These are phyloP conservation scores for Spialia ferax DNA, from an alignment of 2,888 invertebrate genomes.

Conservation along the genomic window DNA sequence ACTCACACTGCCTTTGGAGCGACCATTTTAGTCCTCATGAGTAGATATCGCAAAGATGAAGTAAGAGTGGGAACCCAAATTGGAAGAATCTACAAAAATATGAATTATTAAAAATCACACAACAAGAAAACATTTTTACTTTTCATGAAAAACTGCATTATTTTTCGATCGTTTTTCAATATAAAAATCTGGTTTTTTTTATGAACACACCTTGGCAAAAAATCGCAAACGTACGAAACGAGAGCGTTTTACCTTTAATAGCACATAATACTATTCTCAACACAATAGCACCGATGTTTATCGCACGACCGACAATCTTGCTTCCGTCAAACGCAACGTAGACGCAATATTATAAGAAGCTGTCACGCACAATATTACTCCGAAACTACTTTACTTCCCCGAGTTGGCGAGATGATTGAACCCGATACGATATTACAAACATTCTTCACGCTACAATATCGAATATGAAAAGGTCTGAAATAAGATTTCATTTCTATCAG, in stretches of 20 bases:
- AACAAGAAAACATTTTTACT: too few relatives aligned
- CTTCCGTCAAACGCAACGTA: conserved; percentile 63
- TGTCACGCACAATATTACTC: conserved; percentile 63
- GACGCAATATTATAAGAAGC: conserved; percentile 50
- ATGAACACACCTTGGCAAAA: conserved; percentile 2
- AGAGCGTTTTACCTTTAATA: background rate
- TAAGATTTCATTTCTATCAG: conserved; percentile 67
- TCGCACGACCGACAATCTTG: conserved; percentile 63
- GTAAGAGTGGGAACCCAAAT: too few relatives aligned
- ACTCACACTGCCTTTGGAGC: too few relatives aligned
- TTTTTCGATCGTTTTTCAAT: background rate
- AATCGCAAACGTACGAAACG: background rate
- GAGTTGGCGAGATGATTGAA: conserved; percentile 72
- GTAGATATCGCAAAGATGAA: too few relatives aligned
- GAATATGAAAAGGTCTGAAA: conserved; percentile 69
- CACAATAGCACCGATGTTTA: conserved; percentile 54
- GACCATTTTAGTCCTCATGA: too few relatives aligned
- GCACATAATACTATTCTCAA: conserved; percentile 32
- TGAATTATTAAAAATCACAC: too few relatives aligned
- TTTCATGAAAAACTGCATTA: too few relatives aligned
- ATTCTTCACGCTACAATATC: conserved; percentile 67
- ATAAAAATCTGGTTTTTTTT: background rate
- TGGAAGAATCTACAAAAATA: too few relatives aligned
- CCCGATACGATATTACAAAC: conserved; percentile 62
- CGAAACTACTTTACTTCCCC: conserved; percentile 55